These are phyloP conservation scores for Tetramorium parvispinum DNA, from an alignment of 1,140 invertebrate genomes.

Conservation along the genomic window DNA sequence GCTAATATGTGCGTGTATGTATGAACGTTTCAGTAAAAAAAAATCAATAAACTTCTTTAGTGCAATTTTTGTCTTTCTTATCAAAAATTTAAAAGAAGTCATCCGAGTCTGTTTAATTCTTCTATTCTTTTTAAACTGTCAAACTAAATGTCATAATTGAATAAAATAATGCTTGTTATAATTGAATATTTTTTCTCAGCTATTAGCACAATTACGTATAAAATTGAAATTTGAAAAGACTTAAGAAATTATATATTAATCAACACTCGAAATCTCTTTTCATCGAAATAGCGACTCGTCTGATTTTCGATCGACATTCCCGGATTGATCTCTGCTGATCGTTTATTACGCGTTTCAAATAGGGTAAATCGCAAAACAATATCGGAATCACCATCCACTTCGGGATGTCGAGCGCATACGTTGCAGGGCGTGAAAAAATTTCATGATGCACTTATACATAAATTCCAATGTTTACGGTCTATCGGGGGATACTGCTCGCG, in stretches of 20 bases:
- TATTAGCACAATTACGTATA: neutral
- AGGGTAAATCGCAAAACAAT: neutral
- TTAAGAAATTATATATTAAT: neutral
- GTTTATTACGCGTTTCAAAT: neutral
- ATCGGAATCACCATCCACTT: neutral
- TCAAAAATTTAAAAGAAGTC: neutral
- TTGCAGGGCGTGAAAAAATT: conserved; percentile 23
- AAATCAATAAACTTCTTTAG: neutral
- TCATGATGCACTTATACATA: neutral
- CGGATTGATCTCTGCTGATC: neutral
- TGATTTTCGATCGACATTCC: neutral
- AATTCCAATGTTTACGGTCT: conserved; percentile 56
- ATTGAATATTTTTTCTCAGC: neutral
- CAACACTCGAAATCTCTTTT: neutral
- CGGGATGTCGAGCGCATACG: conserved; percentile 19
- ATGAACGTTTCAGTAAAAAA: neutral
- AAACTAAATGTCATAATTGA: neutral
- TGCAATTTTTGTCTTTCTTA: neutral
- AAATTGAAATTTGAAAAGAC: neutral
- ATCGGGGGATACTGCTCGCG: conserved; percentile 14
- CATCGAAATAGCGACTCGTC: neutral
- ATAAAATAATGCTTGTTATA: neutral
- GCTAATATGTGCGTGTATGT: neutral
- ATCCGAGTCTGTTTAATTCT: neutral
- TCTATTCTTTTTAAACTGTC: neutral